Base-by-base conservation (phyloP, 1,140 invertebrate species). In the Cotesia typhae region DNA sequence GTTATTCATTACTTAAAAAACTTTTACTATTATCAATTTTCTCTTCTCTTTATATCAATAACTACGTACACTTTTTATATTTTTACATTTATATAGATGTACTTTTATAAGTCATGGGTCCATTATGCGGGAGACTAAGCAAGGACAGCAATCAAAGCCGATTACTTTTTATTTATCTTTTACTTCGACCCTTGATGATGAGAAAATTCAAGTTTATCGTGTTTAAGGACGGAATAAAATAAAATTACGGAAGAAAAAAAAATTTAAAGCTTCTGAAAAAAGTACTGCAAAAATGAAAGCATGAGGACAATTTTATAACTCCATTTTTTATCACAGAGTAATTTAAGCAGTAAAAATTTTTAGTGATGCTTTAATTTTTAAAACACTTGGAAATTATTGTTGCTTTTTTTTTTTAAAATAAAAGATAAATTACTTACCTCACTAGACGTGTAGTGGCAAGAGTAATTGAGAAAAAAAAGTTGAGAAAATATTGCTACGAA, bases 361-460 rank as follows among this genome's bases (percentile, higher is more conserved):
- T 47, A 47, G 4, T 28, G 28, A 47, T 47, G 41, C 41, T 47
- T 41, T 7, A 47, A 47, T 10, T 47, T 47, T 47, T 47, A 47
- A 28, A 28, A 28, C 28, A 28, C 28, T 28, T 3, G 28, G 28
- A 28, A 55, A 55, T 14, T 12, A 55, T 55, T 55, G n/a, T 55
- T 55, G 1, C 3, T n/a, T 10, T 55, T n/a, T 55, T n/a, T 4
- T 14, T 41, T 60, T 4, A 4, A 20, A 60, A 9, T 14, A 3
- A 17, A 38, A 73, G 7, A 70, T 47, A 47, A 9, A 9, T 12
- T 55, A 57, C 51, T 14, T 74, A 84, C 85, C 82, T 85, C 77
- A 10, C 4, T 67, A 0, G 74, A 76, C 7, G 78, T 51, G 41
- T 74, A 81, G 67, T 86, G 78, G 52, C 85, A 87, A 17, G 75